phyloP scores from a whole-genome alignment of 2,797 vertebrate species.

The Channallabes apus region DNA sequence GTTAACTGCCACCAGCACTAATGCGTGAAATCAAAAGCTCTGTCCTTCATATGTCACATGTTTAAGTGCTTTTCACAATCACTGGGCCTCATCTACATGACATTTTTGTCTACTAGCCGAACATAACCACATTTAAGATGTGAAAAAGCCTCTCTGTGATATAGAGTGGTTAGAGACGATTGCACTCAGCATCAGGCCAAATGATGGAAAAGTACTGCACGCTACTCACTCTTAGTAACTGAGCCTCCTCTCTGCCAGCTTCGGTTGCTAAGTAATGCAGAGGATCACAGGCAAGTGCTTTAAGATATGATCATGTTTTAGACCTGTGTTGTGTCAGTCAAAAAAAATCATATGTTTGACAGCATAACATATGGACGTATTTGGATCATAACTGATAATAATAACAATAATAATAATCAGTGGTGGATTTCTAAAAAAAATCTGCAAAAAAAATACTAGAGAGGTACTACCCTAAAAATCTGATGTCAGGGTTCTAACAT shows the following conservation, averaged over 20 bases:
- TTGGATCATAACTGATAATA: background rate
- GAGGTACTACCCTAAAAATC: background rate
- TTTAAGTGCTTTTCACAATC: background rate
- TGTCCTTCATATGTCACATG: background rate
- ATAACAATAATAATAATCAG: too few species aligned
- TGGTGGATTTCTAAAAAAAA: background rate
- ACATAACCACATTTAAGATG: background rate
- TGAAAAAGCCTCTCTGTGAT: background rate
- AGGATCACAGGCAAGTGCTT: background rate
- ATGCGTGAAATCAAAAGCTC: background rate
- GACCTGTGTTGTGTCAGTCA: background rate
- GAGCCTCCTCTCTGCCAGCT: background rate
- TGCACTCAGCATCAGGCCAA: background rate
- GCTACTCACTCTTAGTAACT: background rate
- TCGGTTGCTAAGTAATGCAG: constrained; percentile 2
- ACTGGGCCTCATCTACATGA: background rate
- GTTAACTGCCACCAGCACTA: background rate
- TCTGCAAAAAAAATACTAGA: background rate
- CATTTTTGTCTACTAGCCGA: background rate
- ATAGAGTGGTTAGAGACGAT: too few species aligned
- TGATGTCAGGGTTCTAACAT: background rate
- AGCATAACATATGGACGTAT: background rate
- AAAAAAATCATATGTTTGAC: background rate
- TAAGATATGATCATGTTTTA: background rate
- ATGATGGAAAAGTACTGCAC: constrained; percentile 3